Conservation (phyloP, 2,113 vertebrate species). For the Aix galericulata region DNA sequence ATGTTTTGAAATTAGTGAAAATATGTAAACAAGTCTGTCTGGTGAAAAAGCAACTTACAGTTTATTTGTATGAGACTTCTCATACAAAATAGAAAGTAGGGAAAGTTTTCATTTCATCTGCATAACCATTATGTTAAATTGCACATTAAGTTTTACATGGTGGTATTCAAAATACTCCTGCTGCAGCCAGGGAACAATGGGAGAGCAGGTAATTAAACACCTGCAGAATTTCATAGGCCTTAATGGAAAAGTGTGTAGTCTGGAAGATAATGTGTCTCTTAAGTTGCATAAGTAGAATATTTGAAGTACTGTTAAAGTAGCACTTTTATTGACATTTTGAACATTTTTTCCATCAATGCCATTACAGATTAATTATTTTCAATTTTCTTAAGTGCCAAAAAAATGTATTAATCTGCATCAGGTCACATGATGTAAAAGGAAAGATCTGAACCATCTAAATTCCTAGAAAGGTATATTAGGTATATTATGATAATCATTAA, state of each 20-base stretch:
- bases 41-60: neutral
- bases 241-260: constrained; percentile 70
- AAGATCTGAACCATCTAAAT: constrained; percentile 10
- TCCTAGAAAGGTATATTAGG: neutral
- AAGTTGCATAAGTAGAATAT: constrained; percentile 56
- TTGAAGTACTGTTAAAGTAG: constrained; percentile 62
- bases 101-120: constrained; percentile 45
- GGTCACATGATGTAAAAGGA: neutral
- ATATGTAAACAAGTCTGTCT: neutral
- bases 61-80: constrained; percentile 19
- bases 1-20: neutral
- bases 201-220: constrained; percentile 66
- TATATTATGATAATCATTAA: constrained; percentile 16
- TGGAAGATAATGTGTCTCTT: constrained; percentile 67
- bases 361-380: constrained; percentile 71
- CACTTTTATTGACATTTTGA: constrained; percentile 67
- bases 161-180: constrained; percentile 36
- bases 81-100: neutral
- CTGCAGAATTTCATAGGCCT: constrained; percentile 63
- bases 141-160: constrained; percentile 2
- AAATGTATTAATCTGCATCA: constrained; percentile 14
- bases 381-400: constrained; percentile 68
- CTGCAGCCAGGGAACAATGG: constrained; percentile 57
- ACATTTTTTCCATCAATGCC: constrained; percentile 68
- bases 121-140: constrained; percentile 39